Base-by-base conservation (phyloP, 35 echinoderm and acorn worm species). In the Lytechinus pictus region DNA sequence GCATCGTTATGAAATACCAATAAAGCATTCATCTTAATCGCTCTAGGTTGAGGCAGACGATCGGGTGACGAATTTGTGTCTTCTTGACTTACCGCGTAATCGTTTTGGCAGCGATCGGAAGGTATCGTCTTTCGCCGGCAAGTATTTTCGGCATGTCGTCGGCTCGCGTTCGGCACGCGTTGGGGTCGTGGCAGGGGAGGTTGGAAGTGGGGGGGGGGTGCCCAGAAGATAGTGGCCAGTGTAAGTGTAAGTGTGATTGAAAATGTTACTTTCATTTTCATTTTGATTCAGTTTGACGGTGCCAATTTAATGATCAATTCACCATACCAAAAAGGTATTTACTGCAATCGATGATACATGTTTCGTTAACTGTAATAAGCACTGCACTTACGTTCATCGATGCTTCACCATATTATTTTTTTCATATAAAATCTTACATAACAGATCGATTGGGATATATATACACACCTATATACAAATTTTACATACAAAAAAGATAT, bases 1-100 rank as follows among this genome's bases (percentile, higher is more conserved):
- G 7, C 66, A 79, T 24, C 66, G 66, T 79, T 79, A 79, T 79
- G 66, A 79, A 6, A 79, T 79, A 79, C 66, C 66, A 79, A 79
- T 79, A 79, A 79, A 79, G 66, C 66, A 79, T 79, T 79, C 66
- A 79, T n/a, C 66, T 79, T 79, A 79, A 79, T 79, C 19, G 66
- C 66, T 79, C 66, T 79, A 1, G 16, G 66, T 79, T 79, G 14
- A 24, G 21, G 16, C 66, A 79, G 66, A 79, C 19, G 66, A 79
- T 79, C 66, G 66, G 66, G 66, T 79, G 66, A 79, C 66, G 66
- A 79, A 16, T 79, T 24, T n/a, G 66, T 79, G 21, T 79, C 66
- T 79, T 79, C 4, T 79, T 79, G 66, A 16, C 66, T 79, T n/a
- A 79, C 66, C 66, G 66, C 66, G 66, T 79, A 24, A 79, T 79